Conservation (phyloP, 2,113 vertebrate species). For the Perca schrenkii region DNA sequence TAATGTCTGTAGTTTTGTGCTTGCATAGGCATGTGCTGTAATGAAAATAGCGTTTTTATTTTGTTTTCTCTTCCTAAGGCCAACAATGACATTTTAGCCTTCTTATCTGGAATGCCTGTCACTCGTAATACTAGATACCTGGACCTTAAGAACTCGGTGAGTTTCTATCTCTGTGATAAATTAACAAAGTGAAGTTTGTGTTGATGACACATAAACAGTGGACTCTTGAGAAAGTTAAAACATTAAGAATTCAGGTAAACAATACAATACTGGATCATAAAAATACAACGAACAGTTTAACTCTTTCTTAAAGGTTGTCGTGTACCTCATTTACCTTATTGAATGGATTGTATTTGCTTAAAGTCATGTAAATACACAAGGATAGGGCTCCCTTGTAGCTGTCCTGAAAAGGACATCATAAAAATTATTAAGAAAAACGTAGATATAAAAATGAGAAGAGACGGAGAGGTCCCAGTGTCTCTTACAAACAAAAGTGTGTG, state of each 20-base stretch:
- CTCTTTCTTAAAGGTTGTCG: neutral
- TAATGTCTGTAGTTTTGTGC: neutral
- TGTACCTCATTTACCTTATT: neutral
- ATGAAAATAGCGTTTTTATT: slow-evolving; percentile 11
- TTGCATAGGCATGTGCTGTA: neutral
- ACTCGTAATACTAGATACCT: slow-evolving; percentile 97
- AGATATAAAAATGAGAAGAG: neutral
- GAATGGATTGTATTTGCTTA: neutral
- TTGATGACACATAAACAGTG: neutral
- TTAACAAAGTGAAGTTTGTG: neutral
- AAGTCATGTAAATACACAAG: neutral
- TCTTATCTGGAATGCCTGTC: slow-evolving; percentile 98
- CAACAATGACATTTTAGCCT: slow-evolving; percentile 98
- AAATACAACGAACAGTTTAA: neutral
- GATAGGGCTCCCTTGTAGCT: neutral
- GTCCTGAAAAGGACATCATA: neutral
- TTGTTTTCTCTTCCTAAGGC: slow-evolving; percentile 82
- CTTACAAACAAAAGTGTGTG: too few relatives aligned
- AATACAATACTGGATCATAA: neutral
- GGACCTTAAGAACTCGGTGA: slow-evolving; percentile 97
- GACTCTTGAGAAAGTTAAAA: neutral
- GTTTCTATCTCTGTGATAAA: slow-evolving; percentile 43
- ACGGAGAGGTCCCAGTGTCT: neutral
- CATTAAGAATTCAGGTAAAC: neutral
- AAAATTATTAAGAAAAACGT: neutral